Evolutionary conservation across 2,888 invertebrate genomes (phyloP).

Genomic region (Diadromus collaris): DNA sequence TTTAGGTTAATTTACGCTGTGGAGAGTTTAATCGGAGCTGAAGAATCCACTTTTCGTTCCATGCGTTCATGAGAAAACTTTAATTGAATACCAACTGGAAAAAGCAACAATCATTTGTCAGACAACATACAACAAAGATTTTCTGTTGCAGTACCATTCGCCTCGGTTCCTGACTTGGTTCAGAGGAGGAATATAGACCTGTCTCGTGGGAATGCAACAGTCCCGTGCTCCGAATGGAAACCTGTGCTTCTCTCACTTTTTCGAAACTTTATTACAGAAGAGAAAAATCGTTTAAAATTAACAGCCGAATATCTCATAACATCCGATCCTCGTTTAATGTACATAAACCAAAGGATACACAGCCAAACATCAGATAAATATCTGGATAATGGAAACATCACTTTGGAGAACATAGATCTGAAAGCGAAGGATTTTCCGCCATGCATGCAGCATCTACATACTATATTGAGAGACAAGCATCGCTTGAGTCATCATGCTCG

Average conservation of each 20-base stretch:
- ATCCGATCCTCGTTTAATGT: conserved; percentile 71
- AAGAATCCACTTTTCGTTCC: not conserved
- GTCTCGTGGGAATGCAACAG: conserved; percentile 80
- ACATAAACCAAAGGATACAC: conserved; percentile 68
- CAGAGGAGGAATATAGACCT: conserved; percentile 82
- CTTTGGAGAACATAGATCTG: conserved; percentile 78
- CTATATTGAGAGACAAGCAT: conserved; percentile 82
- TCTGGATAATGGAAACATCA: conserved; percentile 65
- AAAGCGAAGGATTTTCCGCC: conserved; percentile 82
- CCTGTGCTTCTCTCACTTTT: conserved; percentile 81
- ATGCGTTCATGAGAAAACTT: not conserved
- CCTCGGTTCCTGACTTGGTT: conserved; percentile 82
- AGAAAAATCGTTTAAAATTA: conserved; percentile 59
- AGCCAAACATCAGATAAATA: conserved; percentile 58
- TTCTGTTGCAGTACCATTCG: conserved; percentile 81
- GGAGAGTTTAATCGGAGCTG: not conserved
- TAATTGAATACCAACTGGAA: not conserved
- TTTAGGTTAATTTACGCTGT: not conserved
- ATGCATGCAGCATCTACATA: conserved; percentile 85
- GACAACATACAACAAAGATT: conserved; percentile 10
- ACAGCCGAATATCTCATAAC: conserved; percentile 56
- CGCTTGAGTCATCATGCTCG: conserved; percentile 85
- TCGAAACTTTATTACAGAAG: conserved; percentile 77
- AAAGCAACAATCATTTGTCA: not conserved
- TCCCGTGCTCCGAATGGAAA: conserved; percentile 84